Evolutionary conservation across 2,888 invertebrate genomes (phyloP), one percentile per base, ranked within the genome.

Genomic region (Aspidapion aeneum): DNA sequence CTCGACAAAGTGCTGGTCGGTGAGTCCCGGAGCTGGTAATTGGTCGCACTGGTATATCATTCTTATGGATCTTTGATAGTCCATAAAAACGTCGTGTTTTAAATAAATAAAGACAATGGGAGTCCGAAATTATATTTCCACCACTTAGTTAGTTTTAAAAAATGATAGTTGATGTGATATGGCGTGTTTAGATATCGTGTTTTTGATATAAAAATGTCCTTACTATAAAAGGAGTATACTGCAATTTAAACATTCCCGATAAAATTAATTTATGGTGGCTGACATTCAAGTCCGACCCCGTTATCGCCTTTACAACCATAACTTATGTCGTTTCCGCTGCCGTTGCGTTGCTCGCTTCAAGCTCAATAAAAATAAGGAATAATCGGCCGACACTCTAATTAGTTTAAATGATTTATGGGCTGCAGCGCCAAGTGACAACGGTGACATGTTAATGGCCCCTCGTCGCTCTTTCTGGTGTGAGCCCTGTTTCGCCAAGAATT

Each of bases 231-330:
- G 5, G 12, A 35, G 5, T 35, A 35, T 12, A 35, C 35, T 35
- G 35, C 35, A 3, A 35, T 96, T 52, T 52, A 18, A 52, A 52
- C 52, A 52, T 52, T 52, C 52, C n/a, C 52, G 61, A 61, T 61
- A 61, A 65, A 65, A 62, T 65, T 65, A 65, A 65, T 65, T 60
- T 65, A 65, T 65, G 55, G 59, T 54, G 52, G 51, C 59, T 65
- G 65, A 62, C 60, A 62, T 52, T 52, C n/a, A 52, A 52, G 52
- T 52, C 19, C 52, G 52, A 52, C 52, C 52, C 52, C 52, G 52
- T 52, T 52, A 52, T 52, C 52, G 52, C 52, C 52, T 52, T 52
- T 52, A 52, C 52, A 52, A 52, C 62, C 60, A 62, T 65, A 65
- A 65, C 60, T 65, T 65, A 65, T 62, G 65, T 65, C 65, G 62